A percentile compares a stretch with the other conserved stretches of the same genome.
Evolutionary conservation across 1,140 invertebrate species (phyloP).

Genomic region (Chrysomallon squamiferum): DNA sequence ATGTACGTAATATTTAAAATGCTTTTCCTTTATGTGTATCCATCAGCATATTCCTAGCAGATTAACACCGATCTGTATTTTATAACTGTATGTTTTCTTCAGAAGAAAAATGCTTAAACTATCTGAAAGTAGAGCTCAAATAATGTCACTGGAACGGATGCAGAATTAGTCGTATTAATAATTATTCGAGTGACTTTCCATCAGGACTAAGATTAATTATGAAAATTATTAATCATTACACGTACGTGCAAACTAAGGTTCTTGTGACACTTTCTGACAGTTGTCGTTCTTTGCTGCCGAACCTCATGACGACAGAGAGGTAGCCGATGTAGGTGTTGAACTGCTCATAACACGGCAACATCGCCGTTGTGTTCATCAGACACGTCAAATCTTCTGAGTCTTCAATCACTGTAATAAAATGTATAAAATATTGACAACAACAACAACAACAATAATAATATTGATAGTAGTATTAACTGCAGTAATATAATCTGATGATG

Average conservation of each 20-base stretch:
- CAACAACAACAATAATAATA: no score
- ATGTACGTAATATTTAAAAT: background rate
- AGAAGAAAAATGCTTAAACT: background rate
- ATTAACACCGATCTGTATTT: no score
- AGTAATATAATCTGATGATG: background rate
- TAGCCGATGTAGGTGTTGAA: slow-evolving; percentile 21
- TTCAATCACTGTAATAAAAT: slow-evolving; percentile 7
- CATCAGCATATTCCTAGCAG: no score
- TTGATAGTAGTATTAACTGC: background rate
- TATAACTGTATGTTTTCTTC: no score
- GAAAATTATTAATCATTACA: no score
- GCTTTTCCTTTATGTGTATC: background rate
- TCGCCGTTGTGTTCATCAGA: slow-evolving; percentile 13
- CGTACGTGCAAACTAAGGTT: slow-evolving; percentile 21
- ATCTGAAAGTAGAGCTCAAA: background rate
- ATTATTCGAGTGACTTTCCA: background rate
- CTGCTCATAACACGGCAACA: slow-evolving; percentile 19
- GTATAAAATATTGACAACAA: no score
- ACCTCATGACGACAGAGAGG: slow-evolving; percentile 16
- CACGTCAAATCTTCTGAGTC: slow-evolving; percentile 12
- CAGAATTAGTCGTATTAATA: background rate
- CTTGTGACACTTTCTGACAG: slow-evolving; percentile 10
- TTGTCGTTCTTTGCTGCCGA: slow-evolving; percentile 12
- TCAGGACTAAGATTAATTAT: no score
- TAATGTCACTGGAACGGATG: background rate